Evolutionary conservation across 2,888 invertebrate genomes (phyloP), one percentile per base, ranked within the genome.

Genomic region (Plemyria rubiginata): DNA sequence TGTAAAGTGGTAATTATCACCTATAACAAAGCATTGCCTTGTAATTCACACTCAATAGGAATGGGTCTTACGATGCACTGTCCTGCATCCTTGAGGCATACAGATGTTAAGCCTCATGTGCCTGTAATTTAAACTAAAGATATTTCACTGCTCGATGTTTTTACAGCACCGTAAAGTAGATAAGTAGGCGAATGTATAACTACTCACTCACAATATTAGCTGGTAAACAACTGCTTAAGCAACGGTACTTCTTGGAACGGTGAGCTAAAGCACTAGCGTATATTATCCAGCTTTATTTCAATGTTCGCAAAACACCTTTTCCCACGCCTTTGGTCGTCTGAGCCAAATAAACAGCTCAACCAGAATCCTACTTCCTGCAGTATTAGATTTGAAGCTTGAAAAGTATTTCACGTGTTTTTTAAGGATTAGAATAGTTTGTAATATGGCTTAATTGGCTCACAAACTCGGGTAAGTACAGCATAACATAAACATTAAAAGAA

Each of bases 271-370:
- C 72, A 72, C 68, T 70, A 62, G 61, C 16, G 45, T 67, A 71
- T 68, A 70, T 71, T 70, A 75, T 76, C 70, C 67, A 71, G 64
- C 71, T 70, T 75, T 71, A 53, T 58, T 58, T 52, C 16, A 43
- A 57, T 50, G 41, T 43, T 41, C 32, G 32, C 40, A 22, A 58
- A 45, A 38, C 36, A 41, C 40, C 41, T 50, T 46, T 59, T 52
- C 58, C 29, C 58, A 59, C 52, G 45, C 36, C 51, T 51, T 45
- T n/a, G 58, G 51, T 38, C 52, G 28, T 46, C 28, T 38, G 13
- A 36, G 41, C 55, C 28, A 46, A 38, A 45, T 32, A 32, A 45
- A 49, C 29, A 8, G 29, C 32, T 28, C 13, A 13, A 29, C 29
- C 28, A 22, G 28, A 48, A 28, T 49, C 32, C 32, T 13, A 13